Conservation (phyloP, 2,888 invertebrate species). For the Ophioninae sp. region DNA sequence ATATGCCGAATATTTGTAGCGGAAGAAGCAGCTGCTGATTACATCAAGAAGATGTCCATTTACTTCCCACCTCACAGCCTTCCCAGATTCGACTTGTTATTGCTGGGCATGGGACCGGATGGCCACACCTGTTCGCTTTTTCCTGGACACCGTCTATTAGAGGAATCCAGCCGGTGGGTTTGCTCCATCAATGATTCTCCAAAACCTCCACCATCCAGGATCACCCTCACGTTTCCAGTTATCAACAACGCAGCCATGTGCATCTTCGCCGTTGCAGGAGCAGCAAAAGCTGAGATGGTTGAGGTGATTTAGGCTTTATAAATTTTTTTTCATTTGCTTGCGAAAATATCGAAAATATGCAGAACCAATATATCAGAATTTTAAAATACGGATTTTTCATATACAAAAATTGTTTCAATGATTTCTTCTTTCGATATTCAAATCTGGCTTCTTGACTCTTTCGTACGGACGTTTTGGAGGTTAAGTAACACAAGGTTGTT, state of each 20-base stretch:
- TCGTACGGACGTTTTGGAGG: not conserved
- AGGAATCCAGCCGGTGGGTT: conserved; percentile 87
- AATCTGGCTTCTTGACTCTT: not conserved
- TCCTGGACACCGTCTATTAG: conserved; percentile 88
- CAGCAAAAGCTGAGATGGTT: conserved; percentile 93
- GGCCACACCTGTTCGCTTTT: conserved; percentile 99
- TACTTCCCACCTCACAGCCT: conserved; percentile 84
- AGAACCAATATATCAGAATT: too few relatives aligned
- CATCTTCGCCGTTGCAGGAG: conserved; percentile 93
- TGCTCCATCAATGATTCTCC: conserved; percentile 96
- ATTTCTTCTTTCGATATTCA: not conserved
- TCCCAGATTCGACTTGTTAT: conserved; percentile 92
- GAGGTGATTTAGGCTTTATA: conserved; percentile 84
- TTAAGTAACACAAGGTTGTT: conserved; percentile 72
- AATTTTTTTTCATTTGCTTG: not conserved
- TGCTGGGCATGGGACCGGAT: conserved; percentile 98
- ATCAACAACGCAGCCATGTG: conserved; percentile 93
- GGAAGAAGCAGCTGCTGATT: conserved; percentile 89
- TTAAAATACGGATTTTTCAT: not conserved
- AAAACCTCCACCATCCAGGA: conserved; percentile 94
- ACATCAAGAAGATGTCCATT: conserved; percentile 85
- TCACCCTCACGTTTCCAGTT: conserved; percentile 95
- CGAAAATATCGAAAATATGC: too few relatives aligned
- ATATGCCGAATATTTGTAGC: conserved; percentile 81
- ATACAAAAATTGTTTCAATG: not conserved